A percentile compares a stretch with the other conserved stretches of the same genome.
Evolutionary conservation across 2,113 vertebrate species (phyloP).

Genomic region (Osmerus mordax): DNA sequence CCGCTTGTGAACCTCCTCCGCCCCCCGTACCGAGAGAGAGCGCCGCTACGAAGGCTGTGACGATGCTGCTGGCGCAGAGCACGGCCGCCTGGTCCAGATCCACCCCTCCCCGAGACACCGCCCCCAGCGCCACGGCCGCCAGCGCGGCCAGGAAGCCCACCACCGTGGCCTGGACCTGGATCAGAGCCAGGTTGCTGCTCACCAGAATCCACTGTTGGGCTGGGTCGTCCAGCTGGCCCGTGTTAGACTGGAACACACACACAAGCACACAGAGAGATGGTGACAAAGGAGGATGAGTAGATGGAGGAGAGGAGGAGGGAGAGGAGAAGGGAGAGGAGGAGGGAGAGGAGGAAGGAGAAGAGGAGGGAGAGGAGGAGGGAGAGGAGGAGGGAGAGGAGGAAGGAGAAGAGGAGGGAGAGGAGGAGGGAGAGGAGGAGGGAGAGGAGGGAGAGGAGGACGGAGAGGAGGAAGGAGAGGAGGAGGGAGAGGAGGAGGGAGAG

Average conservation of each 20-base stretch:
- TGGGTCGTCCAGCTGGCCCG: conserved; percentile 86
- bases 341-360: no score
- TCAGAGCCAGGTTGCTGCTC: conserved; percentile 88
- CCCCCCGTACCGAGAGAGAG: conserved; percentile 70
- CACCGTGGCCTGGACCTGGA: conserved; percentile 93
- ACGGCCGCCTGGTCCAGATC: conserved; percentile 80
- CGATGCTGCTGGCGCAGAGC: conserved; percentile 90
- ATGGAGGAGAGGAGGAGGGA: no score
- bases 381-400: background rate
- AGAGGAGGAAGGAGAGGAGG: no score
- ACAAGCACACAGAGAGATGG: background rate
- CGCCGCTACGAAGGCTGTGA: conserved; percentile 87
- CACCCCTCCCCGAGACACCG: conserved; percentile 77
- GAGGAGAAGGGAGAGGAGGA: no score
- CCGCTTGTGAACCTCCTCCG: no score
- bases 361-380: no score
- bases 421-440: background rate
- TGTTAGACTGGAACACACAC: conserved; percentile 80
- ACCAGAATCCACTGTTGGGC: conserved; percentile 84
- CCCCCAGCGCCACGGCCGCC: conserved; percentile 83
- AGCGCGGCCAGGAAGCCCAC: conserved; percentile 91
- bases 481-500: no score
- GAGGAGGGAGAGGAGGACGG: no score
- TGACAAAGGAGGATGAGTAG: background rate
- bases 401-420: no score